Evolutionary conservation across 2,797 vertebrate genomes (phyloP), one percentile per base, ranked within the genome.

Genomic region (Oryzias dopingdopingensis): DNA sequence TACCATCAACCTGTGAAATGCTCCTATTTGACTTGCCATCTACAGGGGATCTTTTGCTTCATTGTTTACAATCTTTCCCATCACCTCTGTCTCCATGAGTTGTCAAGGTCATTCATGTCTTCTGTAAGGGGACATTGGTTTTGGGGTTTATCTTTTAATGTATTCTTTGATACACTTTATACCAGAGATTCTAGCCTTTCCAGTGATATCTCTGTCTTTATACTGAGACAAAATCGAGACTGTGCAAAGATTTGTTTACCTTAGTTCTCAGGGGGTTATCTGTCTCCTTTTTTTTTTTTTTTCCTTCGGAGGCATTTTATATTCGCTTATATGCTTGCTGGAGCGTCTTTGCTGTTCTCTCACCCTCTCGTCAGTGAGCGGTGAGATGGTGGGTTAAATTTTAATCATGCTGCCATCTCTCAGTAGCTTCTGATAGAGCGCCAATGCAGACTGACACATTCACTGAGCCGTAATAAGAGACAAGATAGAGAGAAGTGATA

Each of bases 381-480:
- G 80, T 79, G 76, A 85, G 86, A 89, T 82, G 83, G 81, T 76
- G 83, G 77, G 86, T 91, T 90, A 91, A 90, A 89, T 82, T 91
- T 91, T 92, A 89, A 91, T 91, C 82, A 81, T 73, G 80, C 89
- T 91, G 90, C 88, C 90, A 91, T 86, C 78, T 87, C 81, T 88
- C 70, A 70, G 74, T 87, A 83, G 80, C 74, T 86, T 70, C 86
- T 85, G 77, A 81, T 78, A 75, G 71, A 73, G 65, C 74, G 68
- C 79, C 74, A 72, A 89, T 86, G 83, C 79, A 84, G 80, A 86
- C 85, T 86, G 90, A 92, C 91, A 81, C 70, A 74, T 73, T 86
- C 88, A 76, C 62, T 90, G 86, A 87, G 87, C 85, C 82, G 55
- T 89, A 82, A 87, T 81, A 76, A 82, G 60, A 84, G 79, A 87